Evolutionary conservation across 1,140 invertebrate genomes (phyloP), one percentile per base, ranked within the genome.

Genomic region (Anastrepha obliqua): DNA sequence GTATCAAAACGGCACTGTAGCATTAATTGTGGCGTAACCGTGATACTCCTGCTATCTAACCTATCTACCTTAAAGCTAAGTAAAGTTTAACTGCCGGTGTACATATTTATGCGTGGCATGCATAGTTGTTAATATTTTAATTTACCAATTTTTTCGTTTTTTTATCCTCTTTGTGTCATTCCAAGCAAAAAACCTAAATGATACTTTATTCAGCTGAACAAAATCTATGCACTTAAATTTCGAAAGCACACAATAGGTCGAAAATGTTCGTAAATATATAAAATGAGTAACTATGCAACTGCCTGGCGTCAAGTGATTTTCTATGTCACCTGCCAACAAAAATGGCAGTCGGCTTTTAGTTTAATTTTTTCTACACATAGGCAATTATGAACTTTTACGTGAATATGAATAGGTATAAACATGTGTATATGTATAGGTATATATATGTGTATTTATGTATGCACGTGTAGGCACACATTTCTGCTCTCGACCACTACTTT

Each of bases 171-270:
- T 65, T 11, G 8, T 44, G 67, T 70, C 67, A 70, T 9, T 44
- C 13, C 1, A 70, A 70, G 1, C 44, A n/a, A 17, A 13, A n/a
- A 3, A 44, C 42, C 13, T 17, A 74, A 74, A 17, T 74, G 67
- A 47, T 42, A 74, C 39, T 74, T 74, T 74, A 74, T 44, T 74
- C 4, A 74, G 39, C 67, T 74, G 39, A 74, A 47, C 13, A 74
- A 74, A 3, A 15, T 9, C 39, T 67, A 42, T 67, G 64, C 64
- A 67, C 20, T 64, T 64, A 20, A 64, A 64, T 64, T 67, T 67
- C 29, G 64, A 9, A 67, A 15, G 13, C n/a, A 64, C 3, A 20
- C n/a, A 64, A 8, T 29, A 29, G 29, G 29, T 29, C 29, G 3
- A 42, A 67, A 4, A 67, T 20, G 9, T 67, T 67, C 20, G 11